Evolutionary conservation across 2,797 vertebrate genomes (phyloP).

Genomic region (Rhodeus uyekii): DNA sequence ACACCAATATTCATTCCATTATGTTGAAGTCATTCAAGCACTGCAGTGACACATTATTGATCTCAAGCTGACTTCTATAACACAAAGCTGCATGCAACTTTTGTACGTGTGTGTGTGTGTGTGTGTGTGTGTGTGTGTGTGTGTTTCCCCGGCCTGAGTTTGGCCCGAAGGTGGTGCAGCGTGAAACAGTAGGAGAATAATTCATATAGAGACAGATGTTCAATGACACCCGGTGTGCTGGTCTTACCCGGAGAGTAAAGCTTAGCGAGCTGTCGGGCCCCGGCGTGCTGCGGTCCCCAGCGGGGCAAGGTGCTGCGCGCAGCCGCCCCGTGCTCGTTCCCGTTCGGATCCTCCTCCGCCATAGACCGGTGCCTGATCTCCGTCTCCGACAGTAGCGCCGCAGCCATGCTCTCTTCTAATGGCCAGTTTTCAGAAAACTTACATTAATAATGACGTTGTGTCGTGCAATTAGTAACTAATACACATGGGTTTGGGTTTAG

Average conservation of each 20-base stretch:
- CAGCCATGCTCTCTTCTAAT: slow-evolving; percentile 65
- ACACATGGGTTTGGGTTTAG: not conserved
- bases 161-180: not conserved
- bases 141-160: not conserved
- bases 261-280: slow-evolving; percentile 76
- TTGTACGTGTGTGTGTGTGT: not conserved
- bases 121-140: too few relatives aligned
- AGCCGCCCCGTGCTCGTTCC: slow-evolving; percentile 81
- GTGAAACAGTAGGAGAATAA: not conserved
- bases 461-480: slow-evolving; percentile 26
- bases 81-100: not conserved
- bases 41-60: not conserved
- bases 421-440: slow-evolving; percentile 57
- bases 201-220: slow-evolving; percentile 26
- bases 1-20: not conserved
- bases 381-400: slow-evolving; percentile 77
- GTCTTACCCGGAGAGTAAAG: slow-evolving; percentile 81
- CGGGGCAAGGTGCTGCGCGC: slow-evolving; percentile 76
- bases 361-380: slow-evolving; percentile 80
- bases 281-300: slow-evolving; percentile 82
- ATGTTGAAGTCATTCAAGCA: not conserved
- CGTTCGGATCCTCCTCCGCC: slow-evolving; percentile 84
- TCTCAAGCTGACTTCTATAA: not conserved
- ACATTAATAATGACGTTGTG: slow-evolving; percentile 59
- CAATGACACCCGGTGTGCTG: not conserved